Percentiles rank a stretch among this genome's conserved stretches.
phyloP scores from a whole-genome alignment of 35 echinoderm and acorn worm genomes.

The Strongylocentrotus purpuratus region DNA sequence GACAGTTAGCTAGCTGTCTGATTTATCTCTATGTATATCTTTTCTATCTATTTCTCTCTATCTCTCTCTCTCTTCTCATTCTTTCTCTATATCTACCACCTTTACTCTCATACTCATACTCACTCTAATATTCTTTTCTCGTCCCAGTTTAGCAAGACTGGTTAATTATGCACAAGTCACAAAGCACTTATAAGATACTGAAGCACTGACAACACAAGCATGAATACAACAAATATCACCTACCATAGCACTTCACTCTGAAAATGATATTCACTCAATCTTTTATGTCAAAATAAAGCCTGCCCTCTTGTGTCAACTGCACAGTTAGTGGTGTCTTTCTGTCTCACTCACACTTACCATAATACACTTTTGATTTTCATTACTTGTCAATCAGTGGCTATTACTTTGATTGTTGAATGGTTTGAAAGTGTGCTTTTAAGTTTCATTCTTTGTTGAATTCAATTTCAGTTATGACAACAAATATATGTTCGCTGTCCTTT shows the following conservation, averaged over 20 bases:
- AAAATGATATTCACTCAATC: constrained; percentile 1
- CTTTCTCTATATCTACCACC: too few species aligned
- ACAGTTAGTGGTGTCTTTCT: neutral
- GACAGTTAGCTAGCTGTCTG: too few species aligned
- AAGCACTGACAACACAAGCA: neutral
- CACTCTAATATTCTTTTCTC: too few species aligned
- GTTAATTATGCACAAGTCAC: neutral
- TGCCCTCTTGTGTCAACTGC: neutral
- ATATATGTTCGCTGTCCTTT: too few species aligned
- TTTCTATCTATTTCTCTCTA: too few species aligned
- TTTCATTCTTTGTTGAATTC: neutral
- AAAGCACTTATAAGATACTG: neutral
- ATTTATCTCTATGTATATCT: too few species aligned
- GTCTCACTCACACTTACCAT: neutral
- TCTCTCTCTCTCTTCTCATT: too few species aligned
- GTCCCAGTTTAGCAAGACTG: too few species aligned
- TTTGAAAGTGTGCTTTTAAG: neutral
- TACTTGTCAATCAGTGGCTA: neutral
- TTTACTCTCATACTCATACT: too few species aligned
- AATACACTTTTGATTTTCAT: neutral
- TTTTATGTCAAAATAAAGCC: neutral
- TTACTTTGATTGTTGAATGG: neutral
- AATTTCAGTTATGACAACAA: too few species aligned
- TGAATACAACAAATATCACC: neutral
- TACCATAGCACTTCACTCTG: neutral